A percentile compares a stretch with the other conserved stretches of the same genome.
Evolutionary conservation across 2,113 vertebrate genomes (phyloP).

Genomic region (Thoracochromis brauschi): DNA sequence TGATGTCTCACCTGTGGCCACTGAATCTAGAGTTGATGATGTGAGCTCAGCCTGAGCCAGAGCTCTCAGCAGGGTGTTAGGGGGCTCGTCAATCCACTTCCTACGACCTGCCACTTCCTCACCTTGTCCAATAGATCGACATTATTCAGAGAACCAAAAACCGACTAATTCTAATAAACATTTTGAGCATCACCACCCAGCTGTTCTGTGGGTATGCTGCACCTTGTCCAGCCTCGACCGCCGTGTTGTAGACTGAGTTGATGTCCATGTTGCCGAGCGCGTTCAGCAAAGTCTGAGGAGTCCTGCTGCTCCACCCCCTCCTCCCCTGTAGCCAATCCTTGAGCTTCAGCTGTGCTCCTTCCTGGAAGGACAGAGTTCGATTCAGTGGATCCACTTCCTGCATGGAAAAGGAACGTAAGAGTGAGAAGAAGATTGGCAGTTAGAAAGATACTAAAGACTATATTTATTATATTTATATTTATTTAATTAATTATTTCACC

Average conservation of each 20-base stretch:
- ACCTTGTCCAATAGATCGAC: neutral
- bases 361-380: conserved; percentile 68
- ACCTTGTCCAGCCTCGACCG: conserved; percentile 35
- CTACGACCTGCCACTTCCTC: conserved; percentile 51
- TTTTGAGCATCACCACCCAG: neutral
- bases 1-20: conserved; percentile 9
- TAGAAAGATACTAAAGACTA: neutral
- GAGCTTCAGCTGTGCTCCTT: conserved; percentile 60
- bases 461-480: neutral
- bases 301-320: conserved; percentile 64
- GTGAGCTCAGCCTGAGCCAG: conserved; percentile 67
- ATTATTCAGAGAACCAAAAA: neutral
- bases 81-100: conserved; percentile 64
- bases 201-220: neutral
- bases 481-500: neutral
- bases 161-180: neutral
- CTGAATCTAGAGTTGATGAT: conserved; percentile 21
- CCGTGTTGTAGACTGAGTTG: conserved; percentile 38
- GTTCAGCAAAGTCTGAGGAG: conserved; percentile 71
- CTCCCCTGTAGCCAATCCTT: conserved; percentile 23
- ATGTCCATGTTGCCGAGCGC: conserved; percentile 64
- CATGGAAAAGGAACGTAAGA: neutral
- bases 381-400: conserved; percentile 66
- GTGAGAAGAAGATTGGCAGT: neutral
- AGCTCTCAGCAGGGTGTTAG: conserved; percentile 69